Percentiles rank a stretch among this genome's conserved stretches.
These are phyloP conservation scores for Calypte anna DNA, from an alignment of 2,113 vertebrate species.

Conservation along the genomic window DNA sequence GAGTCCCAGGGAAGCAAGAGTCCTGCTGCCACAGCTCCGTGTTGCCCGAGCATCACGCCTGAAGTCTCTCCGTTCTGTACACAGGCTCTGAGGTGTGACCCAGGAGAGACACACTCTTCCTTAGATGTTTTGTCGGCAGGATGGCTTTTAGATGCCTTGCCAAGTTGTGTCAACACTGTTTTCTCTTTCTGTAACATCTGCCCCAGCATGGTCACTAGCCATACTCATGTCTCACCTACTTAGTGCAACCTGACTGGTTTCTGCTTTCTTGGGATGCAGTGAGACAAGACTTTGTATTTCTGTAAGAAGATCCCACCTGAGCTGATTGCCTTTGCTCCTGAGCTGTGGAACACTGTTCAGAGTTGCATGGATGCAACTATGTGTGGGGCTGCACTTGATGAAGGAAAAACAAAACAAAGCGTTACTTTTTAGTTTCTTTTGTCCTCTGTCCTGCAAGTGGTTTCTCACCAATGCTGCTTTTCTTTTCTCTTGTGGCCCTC, in stretches of 20 bases:
- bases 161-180: background rate
- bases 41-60: accelerated
- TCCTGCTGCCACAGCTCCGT: background rate
- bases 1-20: background rate
- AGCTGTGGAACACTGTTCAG: background rate
- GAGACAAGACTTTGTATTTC: background rate
- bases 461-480: background rate
- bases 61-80: background rate
- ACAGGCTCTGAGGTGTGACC: accelerated
- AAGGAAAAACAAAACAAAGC: background rate
- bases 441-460: no score
- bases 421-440: background rate
- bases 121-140: background rate
- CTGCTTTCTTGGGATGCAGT: background rate
- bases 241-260: background rate
- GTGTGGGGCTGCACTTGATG: background rate
- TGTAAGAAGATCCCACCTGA: background rate
- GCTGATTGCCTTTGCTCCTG: background rate
- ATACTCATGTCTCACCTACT: background rate
- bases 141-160: background rate
- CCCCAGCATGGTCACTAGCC: background rate
- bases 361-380: background rate
- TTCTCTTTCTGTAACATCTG: background rate
- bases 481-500: background rate
- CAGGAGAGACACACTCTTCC: accelerated